Evolutionary conservation across 2,888 invertebrate genomes (phyloP), one percentile per base, ranked within the genome.

Genomic region (Camptogramma bilineatum): DNA sequence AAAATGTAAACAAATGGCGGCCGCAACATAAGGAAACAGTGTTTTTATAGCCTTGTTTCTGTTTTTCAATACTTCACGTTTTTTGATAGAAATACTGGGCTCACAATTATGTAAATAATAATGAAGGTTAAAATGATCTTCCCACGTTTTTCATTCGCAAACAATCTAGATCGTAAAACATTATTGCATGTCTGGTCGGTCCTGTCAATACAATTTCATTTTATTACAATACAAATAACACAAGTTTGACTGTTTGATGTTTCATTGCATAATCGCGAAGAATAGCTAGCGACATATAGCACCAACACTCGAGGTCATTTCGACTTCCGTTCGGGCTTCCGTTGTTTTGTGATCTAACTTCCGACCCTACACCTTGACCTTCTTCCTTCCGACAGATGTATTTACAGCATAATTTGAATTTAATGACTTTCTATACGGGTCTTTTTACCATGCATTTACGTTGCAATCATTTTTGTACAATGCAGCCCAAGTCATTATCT

Each of bases 241-340:
- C 39, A 52, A 62, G 24, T 47, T 54, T 61, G 57, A 52, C 63
- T n/a, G n/a, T n/a, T n/a, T n/a, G n/a, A n/a, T n/a, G n/a, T n/a
- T n/a, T n/a, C n/a, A 59, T 65, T 69, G 63, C 63, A 65, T 65
- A 65, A 65, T 55, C 13, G 31, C 62, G 61, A 60, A 48, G 51
- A 52, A 39, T 55, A 63, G 59, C 56, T 55, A 63, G 59, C 56
- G 55, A 65, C 52, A 66, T 59, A 66, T 56, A 64, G 57, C 44
- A 52, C 51, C 61, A 52, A 62, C 42, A 64, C 57, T 62, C 66
- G 70, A 73, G 73, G 73, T 67, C 73, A 57, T 58, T 65, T 63
- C 47, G 50, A 54, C 69, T 68, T 79, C 76, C 78, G 77, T 65
- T 73, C 53, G 52, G 55, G 61, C 68, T 73, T 69, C 71, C 71